Evolutionary conservation across 92 coral and sea anemone species (phyloP), one percentile per base, ranked within the genome.

Genomic region (Isaurus tuberculatus): DNA sequence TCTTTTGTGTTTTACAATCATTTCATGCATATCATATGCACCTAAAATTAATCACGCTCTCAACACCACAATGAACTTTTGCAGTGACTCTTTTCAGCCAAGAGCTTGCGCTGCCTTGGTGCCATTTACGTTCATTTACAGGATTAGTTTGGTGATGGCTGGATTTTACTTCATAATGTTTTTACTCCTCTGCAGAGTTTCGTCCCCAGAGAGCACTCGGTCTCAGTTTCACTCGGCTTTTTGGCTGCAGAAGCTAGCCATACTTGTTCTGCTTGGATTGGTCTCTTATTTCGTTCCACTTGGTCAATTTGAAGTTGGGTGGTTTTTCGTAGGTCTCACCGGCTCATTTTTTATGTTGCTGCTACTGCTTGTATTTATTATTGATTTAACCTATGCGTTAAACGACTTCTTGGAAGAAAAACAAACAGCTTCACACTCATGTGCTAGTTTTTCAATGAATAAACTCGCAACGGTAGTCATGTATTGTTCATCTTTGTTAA

Each of bases 191-290:
- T 27, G 84, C 8, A 63, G 60, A 16, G 85, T 77, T 19, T 40
- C 80, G 28, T 78, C 81, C 37, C 73, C 32, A 0, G 87, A 80
- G 36, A 84, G 86, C 58, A 60, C 78, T 19, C 86, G 82, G 16
- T 42, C 57, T 22, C 89, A 88, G 74, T 55, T 94, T 4, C 96
- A 95, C 73, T 85, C 93, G 9, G 98, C 96, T 44, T 84, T 94
- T 75, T 95, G 98, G 98, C 26, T 95, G 29, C 94, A 87, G 46
- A 95, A 95, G 84, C 64, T 86, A 31, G 51, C 88, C 0, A 16
- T 91, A 30, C 37, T 91, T 20, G 79, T 73, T 8, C 64, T 88
- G 33, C 57, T 88, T 25, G 73, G 75, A 1, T 83, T 89, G 60
- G 85, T 58, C 19, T 84, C 92, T 5, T 86, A 84, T 13, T 65